Evolutionary conservation across 2,888 invertebrate genomes (phyloP), one percentile per base, ranked within the genome.

Genomic region (Cybosia mesomella): DNA sequence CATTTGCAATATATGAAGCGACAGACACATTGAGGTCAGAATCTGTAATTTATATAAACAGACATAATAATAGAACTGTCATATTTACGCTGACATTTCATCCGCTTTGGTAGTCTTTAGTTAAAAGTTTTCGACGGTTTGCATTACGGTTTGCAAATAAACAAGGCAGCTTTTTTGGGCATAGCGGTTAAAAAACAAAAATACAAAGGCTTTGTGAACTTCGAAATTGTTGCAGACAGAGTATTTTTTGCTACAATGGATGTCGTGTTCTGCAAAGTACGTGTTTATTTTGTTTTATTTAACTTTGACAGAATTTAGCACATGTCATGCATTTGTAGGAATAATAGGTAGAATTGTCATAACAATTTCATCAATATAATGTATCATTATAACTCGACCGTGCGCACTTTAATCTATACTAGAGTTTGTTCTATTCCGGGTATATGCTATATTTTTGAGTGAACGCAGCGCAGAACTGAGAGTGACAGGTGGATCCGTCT

Each of bases 171-270:
- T 24, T 54, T 55, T 22, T 32, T n/a, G 32, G 15, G 65, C 59
- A 39, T 34, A 36, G 55, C 39, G n/a, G 15, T 24, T 55, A 21
- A 39, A 58, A 39, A 24, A 39, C n/a, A 39, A 63, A 63, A 57
- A 64, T 24, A 55, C 54, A 49, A 2, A 21, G 21, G 15, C 18
- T 62, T 53, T 62, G 54, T 62, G 15, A 54, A 62, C 62, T 62
- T 54, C 34, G 54, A 62, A 34, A 34, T 18, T 34, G 32, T 34
- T 54, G 22, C 32, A 53, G 3, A 53, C 3, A 7, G 4, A 49
- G 32, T 32, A 15, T 34, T 34, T 62, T 58, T 15, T 55, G 0
- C 34, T 9, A 53, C 53, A 32, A 10, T 21, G 13, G 22, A 53
- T 15, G 13, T 54, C 32, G 53, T 21, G 54, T 62, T 62, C 54